Evolutionary conservation across 2,113 vertebrate species (phyloP).

Genomic region (Stegastes partitus): DNA sequence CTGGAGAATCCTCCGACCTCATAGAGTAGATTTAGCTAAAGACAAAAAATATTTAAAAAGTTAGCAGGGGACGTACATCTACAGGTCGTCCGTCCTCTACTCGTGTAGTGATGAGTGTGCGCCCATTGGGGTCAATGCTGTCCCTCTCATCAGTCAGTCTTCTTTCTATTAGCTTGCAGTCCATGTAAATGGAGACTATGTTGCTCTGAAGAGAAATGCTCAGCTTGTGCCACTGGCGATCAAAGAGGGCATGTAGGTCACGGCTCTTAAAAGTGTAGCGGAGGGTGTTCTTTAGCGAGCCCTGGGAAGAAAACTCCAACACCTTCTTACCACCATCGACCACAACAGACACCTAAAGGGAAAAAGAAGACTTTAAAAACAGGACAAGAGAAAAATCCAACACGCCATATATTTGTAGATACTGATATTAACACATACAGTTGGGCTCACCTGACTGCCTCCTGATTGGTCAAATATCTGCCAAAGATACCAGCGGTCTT

Average conservation of each 20-base stretch:
- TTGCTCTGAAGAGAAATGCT: constrained; percentile 88
- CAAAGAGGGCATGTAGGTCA: constrained; percentile 92
- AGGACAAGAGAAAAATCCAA: neutral
- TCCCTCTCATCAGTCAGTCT: constrained; percentile 86
- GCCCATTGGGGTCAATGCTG: constrained; percentile 85
- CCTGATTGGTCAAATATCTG: constrained; percentile 91
- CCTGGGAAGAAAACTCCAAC: constrained; percentile 90
- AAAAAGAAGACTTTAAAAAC: neutral
- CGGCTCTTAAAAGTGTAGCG: constrained; percentile 93
- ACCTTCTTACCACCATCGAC: constrained; percentile 92
- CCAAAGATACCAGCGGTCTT: constrained; percentile 95
- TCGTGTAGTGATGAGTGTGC: constrained; percentile 89
- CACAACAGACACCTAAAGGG: constrained; percentile 88
- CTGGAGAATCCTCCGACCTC: no score
- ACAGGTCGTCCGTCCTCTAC: constrained; percentile 92
- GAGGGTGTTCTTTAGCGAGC: constrained; percentile 84
- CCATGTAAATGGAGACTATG: constrained; percentile 90
- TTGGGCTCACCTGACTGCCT: constrained; percentile 86
- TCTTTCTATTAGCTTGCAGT: constrained; percentile 93
- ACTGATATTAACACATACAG: constrained; percentile 1
- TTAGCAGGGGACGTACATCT: constrained; percentile 87
- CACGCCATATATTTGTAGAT: neutral
- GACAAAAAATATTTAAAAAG: neutral
- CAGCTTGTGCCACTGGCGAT: constrained; percentile 97
- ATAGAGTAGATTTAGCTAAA: no score